Evolutionary conservation across 2,888 invertebrate species (phyloP).

Genomic region (Osmoderma eremita): DNA sequence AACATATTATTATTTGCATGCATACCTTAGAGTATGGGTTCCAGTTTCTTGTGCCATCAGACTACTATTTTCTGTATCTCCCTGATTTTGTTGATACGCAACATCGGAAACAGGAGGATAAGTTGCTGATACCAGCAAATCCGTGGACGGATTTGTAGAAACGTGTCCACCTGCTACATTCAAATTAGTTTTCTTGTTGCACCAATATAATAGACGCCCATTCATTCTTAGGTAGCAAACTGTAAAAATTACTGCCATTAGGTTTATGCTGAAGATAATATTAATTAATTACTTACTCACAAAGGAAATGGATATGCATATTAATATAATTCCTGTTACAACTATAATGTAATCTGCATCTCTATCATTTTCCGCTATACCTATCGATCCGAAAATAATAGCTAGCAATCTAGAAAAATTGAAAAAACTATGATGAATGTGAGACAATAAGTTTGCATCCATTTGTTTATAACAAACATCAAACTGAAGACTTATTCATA

Average conservation of each 20-base stretch:
- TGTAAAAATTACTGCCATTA: slow-evolving; percentile 42
- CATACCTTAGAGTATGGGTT: slow-evolving; percentile 69
- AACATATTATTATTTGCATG: neutral
- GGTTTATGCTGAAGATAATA: neutral
- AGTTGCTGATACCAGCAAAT: slow-evolving; percentile 78
- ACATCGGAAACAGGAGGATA: slow-evolving; percentile 81
- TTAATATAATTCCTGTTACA: slow-evolving; percentile 31
- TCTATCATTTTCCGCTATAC: slow-evolving; percentile 15
- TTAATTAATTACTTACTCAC: slow-evolving; percentile 22
- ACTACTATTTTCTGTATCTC: slow-evolving; percentile 76
- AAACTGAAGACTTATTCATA: neutral
- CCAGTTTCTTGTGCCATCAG: slow-evolving; percentile 77
- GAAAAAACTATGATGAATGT: neutral
- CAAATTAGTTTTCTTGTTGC: slow-evolving; percentile 61
- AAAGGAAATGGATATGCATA: slow-evolving; percentile 27
- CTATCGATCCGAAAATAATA: slow-evolving; percentile 34
- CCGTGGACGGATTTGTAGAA: slow-evolving; percentile 76
- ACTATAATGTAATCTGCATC: slow-evolving; percentile 38
- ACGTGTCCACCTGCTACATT: slow-evolving; percentile 66
- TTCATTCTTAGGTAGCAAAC: slow-evolving; percentile 58
- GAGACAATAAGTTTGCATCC: neutral
- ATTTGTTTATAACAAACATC: neutral
- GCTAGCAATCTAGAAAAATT: slow-evolving; percentile 28
- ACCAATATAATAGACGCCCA: slow-evolving; percentile 57
- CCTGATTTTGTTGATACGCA: slow-evolving; percentile 70